These are phyloP conservation scores for Oxyura jamaicensis DNA, from an alignment of 2,113 vertebrate species.

Conservation along the genomic window DNA sequence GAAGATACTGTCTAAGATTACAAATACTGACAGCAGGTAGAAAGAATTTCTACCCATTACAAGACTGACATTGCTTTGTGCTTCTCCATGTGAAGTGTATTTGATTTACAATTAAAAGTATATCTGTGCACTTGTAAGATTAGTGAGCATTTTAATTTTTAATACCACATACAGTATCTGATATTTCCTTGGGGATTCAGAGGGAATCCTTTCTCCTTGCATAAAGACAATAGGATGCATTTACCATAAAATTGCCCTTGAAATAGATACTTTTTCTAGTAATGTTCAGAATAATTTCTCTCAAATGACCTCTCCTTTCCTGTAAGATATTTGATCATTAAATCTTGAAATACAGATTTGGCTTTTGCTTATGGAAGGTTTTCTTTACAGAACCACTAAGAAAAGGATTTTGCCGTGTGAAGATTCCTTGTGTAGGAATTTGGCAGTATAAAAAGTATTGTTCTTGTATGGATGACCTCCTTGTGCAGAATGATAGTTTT, in stretches of 20 bases:
- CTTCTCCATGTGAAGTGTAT: neutral
- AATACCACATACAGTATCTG: neutral
- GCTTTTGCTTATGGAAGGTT: neutral
- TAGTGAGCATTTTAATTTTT: slow-evolving; percentile 27
- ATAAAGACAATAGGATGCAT: neutral
- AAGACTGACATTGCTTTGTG: neutral
- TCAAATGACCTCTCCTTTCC: neutral
- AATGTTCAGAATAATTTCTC: neutral
- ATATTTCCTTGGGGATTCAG: neutral
- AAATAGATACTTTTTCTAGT: neutral
- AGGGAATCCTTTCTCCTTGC: slow-evolving; percentile 18
- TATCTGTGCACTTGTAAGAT: neutral
- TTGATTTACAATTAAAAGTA: slow-evolving; percentile 16
- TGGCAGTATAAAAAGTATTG: slow-evolving; percentile 57
- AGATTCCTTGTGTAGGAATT: slow-evolving; percentile 42
- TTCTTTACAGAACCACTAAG: slow-evolving; percentile 43
- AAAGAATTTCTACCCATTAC: neutral
- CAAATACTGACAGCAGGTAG: neutral
- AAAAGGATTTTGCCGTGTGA: slow-evolving; percentile 10
- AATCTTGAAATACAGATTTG: slow-evolving; percentile 18
- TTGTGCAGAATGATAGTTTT: slow-evolving; percentile 75
- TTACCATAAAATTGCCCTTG: slow-evolving; percentile 20
- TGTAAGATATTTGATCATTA: neutral
- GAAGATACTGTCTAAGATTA: neutral
- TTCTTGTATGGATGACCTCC: slow-evolving; percentile 74